Evolutionary conservation across 1,140 invertebrate species (phyloP), one percentile per base, ranked within the genome.

Genomic region (Platyura marginata): DNA sequence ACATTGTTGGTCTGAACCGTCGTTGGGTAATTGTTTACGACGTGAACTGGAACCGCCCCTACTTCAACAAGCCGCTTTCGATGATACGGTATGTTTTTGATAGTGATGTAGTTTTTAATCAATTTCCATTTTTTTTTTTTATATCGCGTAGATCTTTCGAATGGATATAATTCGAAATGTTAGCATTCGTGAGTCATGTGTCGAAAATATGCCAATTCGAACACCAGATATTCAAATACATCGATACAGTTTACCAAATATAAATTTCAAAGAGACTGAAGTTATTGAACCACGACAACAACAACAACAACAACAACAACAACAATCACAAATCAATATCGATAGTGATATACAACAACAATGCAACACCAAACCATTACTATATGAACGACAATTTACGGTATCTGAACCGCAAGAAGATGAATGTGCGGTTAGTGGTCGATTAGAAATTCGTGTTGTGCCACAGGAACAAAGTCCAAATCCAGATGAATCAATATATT

Each of bases 81-180:
- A 88, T 55, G 78, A 87, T 57, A 70, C 75, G 46, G 58, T 61
- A 56, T 60, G 57, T 45, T 46, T 29, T 29, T 34, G 16, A 15
- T 32, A 11, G 6, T 21, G 21, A 35, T 21, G 5, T 8, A 2
- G 13, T 40, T 21, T 10, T 9, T n/a, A n/a, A 25, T 40, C 3
- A 10, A 11, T 21, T 39, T 4, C n/a, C 11, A 11, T 10, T 15
- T 32, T 15, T 10, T 34, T 33, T 15, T 16, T 15, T n/a, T 3
- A 9, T 16, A 10, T 19, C 25, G 20, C 13, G 21, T 23, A 59
- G 57, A 65, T 82, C 0, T 90, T 85, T 61, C 70, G 79, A 44
- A 72, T 90, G 35, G 85, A 90, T 61, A 76, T 89, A 18, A 81
- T 81, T 69, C 67, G 86, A 35, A 87, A 87, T 56, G 71, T 89